Percentiles rank a stretch among this genome's conserved stretches.
Conservation (phyloP, 2,888 invertebrate species). For the Spodoptera picta region DNA sequence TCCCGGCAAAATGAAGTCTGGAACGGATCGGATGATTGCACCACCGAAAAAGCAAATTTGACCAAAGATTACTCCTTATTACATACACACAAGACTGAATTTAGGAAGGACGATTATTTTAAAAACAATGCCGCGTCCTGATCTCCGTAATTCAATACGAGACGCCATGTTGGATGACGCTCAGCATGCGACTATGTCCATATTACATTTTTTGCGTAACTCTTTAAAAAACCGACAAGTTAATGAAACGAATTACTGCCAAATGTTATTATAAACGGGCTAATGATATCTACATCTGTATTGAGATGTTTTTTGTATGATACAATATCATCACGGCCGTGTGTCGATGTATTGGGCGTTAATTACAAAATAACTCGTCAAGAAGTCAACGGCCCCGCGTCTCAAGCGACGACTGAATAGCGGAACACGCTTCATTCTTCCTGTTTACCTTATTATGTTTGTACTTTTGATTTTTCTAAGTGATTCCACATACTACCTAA, state of each 20-base stretch:
- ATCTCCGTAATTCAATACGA: conserved; percentile 67
- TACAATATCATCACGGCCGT: conserved; percentile 59
- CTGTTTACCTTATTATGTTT: conserved; percentile 54
- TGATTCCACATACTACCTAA: conserved; percentile 33
- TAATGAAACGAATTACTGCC: conserved; percentile 61
- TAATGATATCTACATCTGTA: conserved; percentile 64
- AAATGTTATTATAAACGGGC: conserved; percentile 60
- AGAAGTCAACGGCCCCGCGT: conserved; percentile 69
- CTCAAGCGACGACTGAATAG: conserved; percentile 59
- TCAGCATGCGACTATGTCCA: conserved; percentile 59
- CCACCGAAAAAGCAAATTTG: conserved; percentile 55
- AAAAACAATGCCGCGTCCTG: conserved; percentile 47
- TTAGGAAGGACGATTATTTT: conserved; percentile 35
- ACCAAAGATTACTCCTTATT: conserved; percentile 55
- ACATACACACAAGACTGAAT: conserved; percentile 51
- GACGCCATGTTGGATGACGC: conserved; percentile 66
- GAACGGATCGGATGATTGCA: conserved; percentile 67
- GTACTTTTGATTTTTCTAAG: conserved; percentile 47
- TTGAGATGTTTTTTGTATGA: conserved; percentile 60
- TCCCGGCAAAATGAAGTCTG: conserved; percentile 67
- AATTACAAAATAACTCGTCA: conserved; percentile 75
- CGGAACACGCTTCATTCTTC: conserved; percentile 56
- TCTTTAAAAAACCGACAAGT: conserved; percentile 57
- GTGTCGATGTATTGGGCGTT: conserved; percentile 69
- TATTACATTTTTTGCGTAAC: conserved; percentile 57